phyloP scores from a whole-genome alignment of 2,113 vertebrate genomes.

The Tragelaphus imberbis region DNA sequence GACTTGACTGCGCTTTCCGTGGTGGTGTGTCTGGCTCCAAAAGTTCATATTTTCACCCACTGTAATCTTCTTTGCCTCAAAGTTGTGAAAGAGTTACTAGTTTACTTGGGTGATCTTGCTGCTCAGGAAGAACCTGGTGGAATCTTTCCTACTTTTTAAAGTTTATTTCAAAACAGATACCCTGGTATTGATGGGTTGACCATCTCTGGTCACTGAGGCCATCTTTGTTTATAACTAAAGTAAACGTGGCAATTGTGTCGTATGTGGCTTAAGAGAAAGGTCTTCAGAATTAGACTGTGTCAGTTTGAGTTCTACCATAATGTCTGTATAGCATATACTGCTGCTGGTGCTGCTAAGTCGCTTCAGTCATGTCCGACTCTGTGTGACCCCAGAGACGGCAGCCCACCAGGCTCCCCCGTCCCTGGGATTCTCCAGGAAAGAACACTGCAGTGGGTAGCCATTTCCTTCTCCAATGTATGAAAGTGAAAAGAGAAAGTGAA shows the following conservation, averaged over 20 bases:
- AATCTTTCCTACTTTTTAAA: not conserved
- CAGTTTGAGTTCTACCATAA: not conserved
- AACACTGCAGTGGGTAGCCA: no score
- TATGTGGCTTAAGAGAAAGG: not conserved
- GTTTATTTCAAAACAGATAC: not conserved
- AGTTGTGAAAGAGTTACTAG: not conserved
- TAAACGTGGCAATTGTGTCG: not conserved
- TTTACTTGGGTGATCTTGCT: not conserved
- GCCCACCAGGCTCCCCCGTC: no score
- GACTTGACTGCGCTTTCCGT: not conserved
- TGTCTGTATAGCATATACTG: no score
- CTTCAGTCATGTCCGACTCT: no score
- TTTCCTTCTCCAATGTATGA: no score
- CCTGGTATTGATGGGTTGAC: not conserved
- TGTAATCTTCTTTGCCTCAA: not conserved
- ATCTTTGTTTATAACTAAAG: not conserved
- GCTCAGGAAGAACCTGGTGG: not conserved
- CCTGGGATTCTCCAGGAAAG: no score
- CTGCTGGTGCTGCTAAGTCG: no score
- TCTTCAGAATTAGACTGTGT: not conserved
- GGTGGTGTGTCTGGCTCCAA: not conserved
- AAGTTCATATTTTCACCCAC: not conserved
- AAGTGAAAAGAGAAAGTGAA: no score
- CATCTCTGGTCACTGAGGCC: not conserved
- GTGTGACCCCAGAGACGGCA: no score